Conservation (phyloP, 2,888 invertebrate genomes). For the Masnerella sp. region DNA sequence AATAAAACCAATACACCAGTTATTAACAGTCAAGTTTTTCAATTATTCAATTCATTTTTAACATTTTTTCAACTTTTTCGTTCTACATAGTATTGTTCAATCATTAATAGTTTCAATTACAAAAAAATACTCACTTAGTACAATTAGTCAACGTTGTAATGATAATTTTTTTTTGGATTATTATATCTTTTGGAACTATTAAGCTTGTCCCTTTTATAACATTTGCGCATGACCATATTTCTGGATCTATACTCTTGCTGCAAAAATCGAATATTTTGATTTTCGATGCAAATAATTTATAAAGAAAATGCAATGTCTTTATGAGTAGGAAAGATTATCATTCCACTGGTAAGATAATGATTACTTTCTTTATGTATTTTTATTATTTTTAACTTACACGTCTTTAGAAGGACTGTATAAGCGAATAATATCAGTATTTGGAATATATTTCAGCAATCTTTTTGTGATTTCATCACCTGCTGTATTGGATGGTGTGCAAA, state of each 20-base stretch:
- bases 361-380: no score
- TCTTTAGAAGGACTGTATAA: constrained; percentile 62
- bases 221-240: constrained; percentile 74
- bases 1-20: constrained; percentile 9
- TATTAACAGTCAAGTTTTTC: no score
- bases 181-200: constrained; percentile 77
- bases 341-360: no score
- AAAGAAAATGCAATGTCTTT: no score
- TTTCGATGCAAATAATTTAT: no score
- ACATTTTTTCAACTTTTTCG: no score
- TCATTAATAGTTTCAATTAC: no score
- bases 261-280: no score
- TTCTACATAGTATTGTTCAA: no score
- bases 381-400: constrained; percentile 35
- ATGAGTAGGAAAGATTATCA: no score
- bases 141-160: constrained; percentile 80
- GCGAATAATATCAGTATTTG: constrained; percentile 57
- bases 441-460: constrained; percentile 75
- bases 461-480: constrained; percentile 84
- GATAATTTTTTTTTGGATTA: constrained; percentile 81
- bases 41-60: no score
- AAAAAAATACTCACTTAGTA: not conserved
- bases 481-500: constrained; percentile 85
- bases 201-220: constrained; percentile 71
- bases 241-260: constrained; percentile 62